These are phyloP conservation scores for Euwallacea similis DNA, from an alignment of 1,140 invertebrate species.

Conservation along the genomic window DNA sequence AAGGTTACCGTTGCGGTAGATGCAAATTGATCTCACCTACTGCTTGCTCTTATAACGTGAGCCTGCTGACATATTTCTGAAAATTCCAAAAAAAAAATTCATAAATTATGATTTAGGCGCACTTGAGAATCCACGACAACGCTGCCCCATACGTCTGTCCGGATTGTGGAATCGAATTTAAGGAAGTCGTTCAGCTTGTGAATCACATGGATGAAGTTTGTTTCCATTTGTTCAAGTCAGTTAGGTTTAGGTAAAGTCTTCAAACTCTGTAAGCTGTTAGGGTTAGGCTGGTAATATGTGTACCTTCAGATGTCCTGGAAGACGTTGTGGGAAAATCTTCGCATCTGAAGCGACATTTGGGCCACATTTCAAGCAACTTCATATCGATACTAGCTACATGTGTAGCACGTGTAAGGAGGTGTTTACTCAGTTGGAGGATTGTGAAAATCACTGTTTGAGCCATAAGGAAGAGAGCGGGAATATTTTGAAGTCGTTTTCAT, in stretches of 20 bases:
- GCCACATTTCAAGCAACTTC: slow-evolving; percentile 54
- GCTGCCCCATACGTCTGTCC: slow-evolving; percentile 57
- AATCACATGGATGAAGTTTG: slow-evolving; percentile 57
- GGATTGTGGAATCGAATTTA: slow-evolving; percentile 57
- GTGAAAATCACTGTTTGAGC: slow-evolving; percentile 14
- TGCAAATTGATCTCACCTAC: slow-evolving; percentile 57
- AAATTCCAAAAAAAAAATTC: not conserved
- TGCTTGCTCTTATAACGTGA: slow-evolving; percentile 47
- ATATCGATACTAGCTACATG: slow-evolving; percentile 51
- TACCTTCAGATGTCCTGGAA: slow-evolving; percentile 50
- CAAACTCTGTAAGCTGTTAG: not conserved
- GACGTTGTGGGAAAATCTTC: slow-evolving; percentile 53
- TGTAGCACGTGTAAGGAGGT: slow-evolving; percentile 41
- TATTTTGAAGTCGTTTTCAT: slow-evolving; percentile 15
- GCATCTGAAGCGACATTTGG: slow-evolving; percentile 54
- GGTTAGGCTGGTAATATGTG: too few relatives aligned
- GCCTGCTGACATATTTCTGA: not conserved
- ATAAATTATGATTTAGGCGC: slow-evolving; percentile 45
- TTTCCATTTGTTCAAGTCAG: slow-evolving; percentile 58
- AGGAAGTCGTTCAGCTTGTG: slow-evolving; percentile 50
- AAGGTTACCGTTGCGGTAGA: slow-evolving; percentile 36
- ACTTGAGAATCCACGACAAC: slow-evolving; percentile 56
- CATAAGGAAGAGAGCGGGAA: slow-evolving; percentile 2
- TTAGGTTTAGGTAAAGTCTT: slow-evolving; percentile 40
- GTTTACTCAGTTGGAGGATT: slow-evolving; percentile 1